Conservation (phyloP, 2,113 vertebrate species). For the Nipponia nippon region DNA sequence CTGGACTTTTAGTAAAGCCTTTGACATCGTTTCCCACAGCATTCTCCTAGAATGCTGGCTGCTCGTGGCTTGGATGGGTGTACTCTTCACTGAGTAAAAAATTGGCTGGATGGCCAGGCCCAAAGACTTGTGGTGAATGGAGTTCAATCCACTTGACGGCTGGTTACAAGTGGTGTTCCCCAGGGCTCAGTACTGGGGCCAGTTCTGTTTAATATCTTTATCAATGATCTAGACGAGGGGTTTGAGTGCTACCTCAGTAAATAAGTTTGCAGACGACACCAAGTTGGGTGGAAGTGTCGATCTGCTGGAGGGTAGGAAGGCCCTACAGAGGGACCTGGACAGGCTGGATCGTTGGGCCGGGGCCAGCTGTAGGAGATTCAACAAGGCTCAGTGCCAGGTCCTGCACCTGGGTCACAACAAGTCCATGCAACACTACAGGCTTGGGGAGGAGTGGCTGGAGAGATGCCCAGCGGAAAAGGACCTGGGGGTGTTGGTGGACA, state of each 20-base stretch:
- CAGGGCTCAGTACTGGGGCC: background rate
- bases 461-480: too few relatives aligned
- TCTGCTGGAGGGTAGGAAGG: too few relatives aligned
- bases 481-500: too few relatives aligned
- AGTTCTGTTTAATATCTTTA: background rate
- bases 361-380: too few relatives aligned
- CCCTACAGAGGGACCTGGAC: too few relatives aligned
- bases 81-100: background rate
- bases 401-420: too few relatives aligned
- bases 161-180: background rate
- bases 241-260: background rate
- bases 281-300: background rate
- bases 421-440: too few relatives aligned
- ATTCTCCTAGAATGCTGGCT: background rate
- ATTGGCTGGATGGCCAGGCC: background rate
- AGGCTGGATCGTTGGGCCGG: too few relatives aligned
- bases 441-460: too few relatives aligned
- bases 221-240: background rate
- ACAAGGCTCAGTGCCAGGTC: too few relatives aligned
- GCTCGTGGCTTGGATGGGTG: background rate
- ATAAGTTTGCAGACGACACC: background rate
- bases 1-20: background rate
- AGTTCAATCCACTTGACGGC: background rate
- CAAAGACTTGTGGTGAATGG: background rate
- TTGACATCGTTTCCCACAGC: background rate